Evolutionary conservation across 2,888 invertebrate genomes (phyloP), one percentile per base, ranked within the genome.

Genomic region (Drosophila picticornis): DNA sequence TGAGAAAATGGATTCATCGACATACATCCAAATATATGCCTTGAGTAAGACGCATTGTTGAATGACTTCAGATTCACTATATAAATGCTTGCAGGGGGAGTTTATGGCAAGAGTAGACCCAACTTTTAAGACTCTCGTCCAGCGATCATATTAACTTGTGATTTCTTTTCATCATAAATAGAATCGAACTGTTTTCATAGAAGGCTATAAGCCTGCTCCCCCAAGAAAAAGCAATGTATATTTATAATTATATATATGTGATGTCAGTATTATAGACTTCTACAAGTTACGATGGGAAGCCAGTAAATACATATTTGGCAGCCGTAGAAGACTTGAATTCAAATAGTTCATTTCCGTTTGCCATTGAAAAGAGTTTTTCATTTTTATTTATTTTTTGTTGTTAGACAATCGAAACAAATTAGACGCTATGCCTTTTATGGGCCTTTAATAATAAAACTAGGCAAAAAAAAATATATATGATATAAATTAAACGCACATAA

Each of bases 341-440:
- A 75, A 82, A 81, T 76, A 72, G 77, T 81, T 81, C 67, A 86
- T 87, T 88, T 87, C 86, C 88, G 88, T 84, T 83, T 84, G 87
- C 74, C 87, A 78, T 82, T 87, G 77, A 81, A 81, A 83, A 80
- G 67, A 68, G 71, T 77, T 77, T 83, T 75, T 83, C 73, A 71
- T 67, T 72, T 75, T 73, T 59, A 56, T 51, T 65, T 75, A 52
- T 68, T 83, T 80, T 80, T 80, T 77, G 62, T 76, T 83, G 87
- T 88, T 88, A 88, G 83, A 86, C 87, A 86, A 85, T 89, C 81
- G 56, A 83, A 88, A 87, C 83, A 83, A 88, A 89, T 88, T 88
- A 88, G 81, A 81, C 67, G 86, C 88, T 85, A 79, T 60, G 78
- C 84, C 88, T 56, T 87, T 83, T 83, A 82, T 78, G 88, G 88